These are phyloP conservation scores for Micropterix aruncella DNA, from an alignment of 2,888 invertebrate species.

Conservation along the genomic window DNA sequence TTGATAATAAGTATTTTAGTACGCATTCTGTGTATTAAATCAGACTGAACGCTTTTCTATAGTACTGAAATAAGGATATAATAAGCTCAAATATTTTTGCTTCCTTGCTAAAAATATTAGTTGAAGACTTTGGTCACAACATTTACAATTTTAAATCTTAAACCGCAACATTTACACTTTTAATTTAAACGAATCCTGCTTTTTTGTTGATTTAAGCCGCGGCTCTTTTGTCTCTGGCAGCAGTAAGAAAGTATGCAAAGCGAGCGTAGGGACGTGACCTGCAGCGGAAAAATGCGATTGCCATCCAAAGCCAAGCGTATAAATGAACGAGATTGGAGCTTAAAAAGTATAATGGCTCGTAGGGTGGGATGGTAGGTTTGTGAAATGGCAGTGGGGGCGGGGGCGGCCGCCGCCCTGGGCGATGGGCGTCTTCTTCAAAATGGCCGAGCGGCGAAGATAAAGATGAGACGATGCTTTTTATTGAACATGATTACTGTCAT, in stretches of 20 bases:
- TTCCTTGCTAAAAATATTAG: no score
- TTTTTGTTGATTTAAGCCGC: constrained; percentile 56
- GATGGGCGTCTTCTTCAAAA: constrained; percentile 21
- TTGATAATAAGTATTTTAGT: no score
- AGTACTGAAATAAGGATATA: no score
- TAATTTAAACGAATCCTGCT: constrained; percentile 61
- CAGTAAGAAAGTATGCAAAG: background rate
- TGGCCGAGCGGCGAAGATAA: constrained; percentile 40
- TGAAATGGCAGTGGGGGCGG: constrained; percentile 19
- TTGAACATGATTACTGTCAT: no score
- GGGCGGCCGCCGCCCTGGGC: constrained; percentile 30
- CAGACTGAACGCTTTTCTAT: no score
- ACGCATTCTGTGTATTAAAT: no score
- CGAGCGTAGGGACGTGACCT: constrained; percentile 43
- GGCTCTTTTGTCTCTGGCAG: constrained; percentile 28
- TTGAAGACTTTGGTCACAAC: no score
- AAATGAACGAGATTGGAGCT: constrained; percentile 59
- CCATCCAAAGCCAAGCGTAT: constrained; percentile 56
- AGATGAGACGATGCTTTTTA: constrained; percentile 30
- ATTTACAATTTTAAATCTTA: no score
- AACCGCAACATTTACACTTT: constrained; percentile 50
- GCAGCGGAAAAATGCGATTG: constrained; percentile 59
- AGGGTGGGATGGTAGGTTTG: constrained; percentile 18
- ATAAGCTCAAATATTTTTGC: no score
- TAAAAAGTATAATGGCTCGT: constrained; percentile 54